These are phyloP conservation scores for Palaemon carinicauda DNA, from an alignment of 1,140 invertebrate species.

Conservation along the genomic window DNA sequence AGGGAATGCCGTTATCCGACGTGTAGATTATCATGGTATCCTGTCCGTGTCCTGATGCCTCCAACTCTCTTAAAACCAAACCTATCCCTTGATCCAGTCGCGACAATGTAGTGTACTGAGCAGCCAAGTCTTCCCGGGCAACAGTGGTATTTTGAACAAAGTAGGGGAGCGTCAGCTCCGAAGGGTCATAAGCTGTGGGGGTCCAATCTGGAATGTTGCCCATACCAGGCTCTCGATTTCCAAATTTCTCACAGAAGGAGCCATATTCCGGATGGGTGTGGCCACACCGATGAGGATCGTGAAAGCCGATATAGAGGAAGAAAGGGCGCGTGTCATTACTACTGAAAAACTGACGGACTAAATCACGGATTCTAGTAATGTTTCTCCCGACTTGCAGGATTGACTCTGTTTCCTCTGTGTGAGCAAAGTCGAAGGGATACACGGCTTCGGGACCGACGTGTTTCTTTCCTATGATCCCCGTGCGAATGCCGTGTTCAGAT, in stretches of 20 bases:
- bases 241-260: conserved; percentile 90
- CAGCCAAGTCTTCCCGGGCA: conserved; percentile 81
- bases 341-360: conserved; percentile 79
- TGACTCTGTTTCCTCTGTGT: conserved; percentile 89
- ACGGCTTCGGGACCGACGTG: conserved; percentile 82
- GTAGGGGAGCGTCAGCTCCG: conserved; percentile 84
- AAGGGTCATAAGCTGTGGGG: conserved; percentile 78
- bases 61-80: conserved; percentile 81
- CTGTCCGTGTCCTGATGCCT: conserved; percentile 73
- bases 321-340: conserved; percentile 73
- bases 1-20: conserved; percentile 92
- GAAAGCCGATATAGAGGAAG: conserved; percentile 88
- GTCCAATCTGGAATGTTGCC: conserved; percentile 88
- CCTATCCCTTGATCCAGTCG: conserved; percentile 92
- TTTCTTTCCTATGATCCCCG: conserved; percentile 93
- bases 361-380: conserved; percentile 85
- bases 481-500: conserved; percentile 73
- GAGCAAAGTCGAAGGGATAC: conserved; percentile 84
- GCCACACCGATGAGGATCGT: conserved; percentile 92
- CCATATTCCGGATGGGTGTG: conserved; percentile 77
- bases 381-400: conserved; percentile 91
- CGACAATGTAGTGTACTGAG: conserved; percentile 91
- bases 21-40: conserved; percentile 87
- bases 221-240: conserved; percentile 82
- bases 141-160: conserved; percentile 84